These are phyloP conservation scores for Stramonita haemastoma DNA, from an alignment of 2,888 invertebrate species.

Conservation along the genomic window DNA sequence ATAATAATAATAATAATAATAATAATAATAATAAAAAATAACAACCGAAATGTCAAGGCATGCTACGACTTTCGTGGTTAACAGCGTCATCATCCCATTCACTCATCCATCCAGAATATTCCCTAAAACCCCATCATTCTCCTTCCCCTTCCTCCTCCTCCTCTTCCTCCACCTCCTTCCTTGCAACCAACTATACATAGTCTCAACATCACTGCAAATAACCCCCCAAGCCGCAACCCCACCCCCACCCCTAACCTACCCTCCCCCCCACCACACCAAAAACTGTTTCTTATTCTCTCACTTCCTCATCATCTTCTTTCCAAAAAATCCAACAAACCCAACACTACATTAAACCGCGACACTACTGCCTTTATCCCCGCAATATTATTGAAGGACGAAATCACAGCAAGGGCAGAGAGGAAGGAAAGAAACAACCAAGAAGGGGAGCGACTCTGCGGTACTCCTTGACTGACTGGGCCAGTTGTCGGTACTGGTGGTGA, in stretches of 20 bases:
- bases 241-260: no score
- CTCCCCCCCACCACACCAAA: no score
- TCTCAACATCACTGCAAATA: no score
- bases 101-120: not conserved
- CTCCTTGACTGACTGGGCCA: constrained; percentile 28
- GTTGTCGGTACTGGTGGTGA: constrained; percentile 28
- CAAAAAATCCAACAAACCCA: not conserved
- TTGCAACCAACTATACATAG: no score
- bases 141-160: no score
- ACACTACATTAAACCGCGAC: not conserved
- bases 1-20: not conserved
- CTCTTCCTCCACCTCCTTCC: no score
- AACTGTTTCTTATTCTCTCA: not conserved
- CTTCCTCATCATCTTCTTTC: not conserved
- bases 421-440: not conserved
- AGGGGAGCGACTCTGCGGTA: constrained; percentile 20
- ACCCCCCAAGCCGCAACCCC: no score
- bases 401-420: not conserved
- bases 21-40: not conserved
- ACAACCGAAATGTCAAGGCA: not conserved
- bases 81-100: not conserved
- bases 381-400: not conserved
- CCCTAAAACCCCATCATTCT: no score
- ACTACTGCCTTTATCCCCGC: not conserved
- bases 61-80: not conserved